Conservation (phyloP, 2,797 vertebrate genomes). For the Hippocampus kuda region DNA sequence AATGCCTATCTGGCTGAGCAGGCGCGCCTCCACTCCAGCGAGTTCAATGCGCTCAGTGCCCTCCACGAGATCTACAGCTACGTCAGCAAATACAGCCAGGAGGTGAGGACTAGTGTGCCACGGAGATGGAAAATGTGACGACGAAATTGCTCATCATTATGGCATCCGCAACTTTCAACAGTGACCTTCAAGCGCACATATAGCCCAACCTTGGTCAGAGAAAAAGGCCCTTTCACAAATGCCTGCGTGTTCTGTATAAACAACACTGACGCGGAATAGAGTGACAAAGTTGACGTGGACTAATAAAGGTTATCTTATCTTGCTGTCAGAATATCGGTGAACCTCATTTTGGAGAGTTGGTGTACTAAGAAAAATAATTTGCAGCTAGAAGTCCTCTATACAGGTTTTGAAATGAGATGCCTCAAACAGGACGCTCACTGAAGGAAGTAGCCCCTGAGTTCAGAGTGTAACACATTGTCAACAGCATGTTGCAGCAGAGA, state of each 20-base stretch:
- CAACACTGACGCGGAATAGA: not conserved
- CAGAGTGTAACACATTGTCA: no score
- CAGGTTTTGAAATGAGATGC: no score
- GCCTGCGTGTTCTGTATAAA: not conserved
- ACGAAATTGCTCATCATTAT: not conserved
- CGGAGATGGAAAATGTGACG: not conserved
- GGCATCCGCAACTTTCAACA: not conserved
- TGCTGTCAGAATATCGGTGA: not conserved
- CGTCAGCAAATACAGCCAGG: conserved; percentile 89
- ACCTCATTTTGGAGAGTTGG: not conserved
- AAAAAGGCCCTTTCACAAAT: not conserved
- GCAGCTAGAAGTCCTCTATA: no score
- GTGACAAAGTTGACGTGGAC: no score
- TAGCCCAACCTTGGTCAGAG: not conserved
- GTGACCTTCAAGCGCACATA: not conserved
- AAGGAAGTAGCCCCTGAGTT: no score
- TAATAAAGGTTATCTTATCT: no score
- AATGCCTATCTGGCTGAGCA: conserved; percentile 95
- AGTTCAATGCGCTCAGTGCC: conserved; percentile 89
- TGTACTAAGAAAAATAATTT: not conserved
- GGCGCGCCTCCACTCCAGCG: conserved; percentile 81
- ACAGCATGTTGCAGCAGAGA: no score
- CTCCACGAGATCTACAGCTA: conserved; percentile 92
- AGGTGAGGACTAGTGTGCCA: conserved; percentile 64
- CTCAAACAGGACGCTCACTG: no score